phyloP scores from a whole-genome alignment of 2,113 vertebrate species.

The Vulpes ferrilata region DNA sequence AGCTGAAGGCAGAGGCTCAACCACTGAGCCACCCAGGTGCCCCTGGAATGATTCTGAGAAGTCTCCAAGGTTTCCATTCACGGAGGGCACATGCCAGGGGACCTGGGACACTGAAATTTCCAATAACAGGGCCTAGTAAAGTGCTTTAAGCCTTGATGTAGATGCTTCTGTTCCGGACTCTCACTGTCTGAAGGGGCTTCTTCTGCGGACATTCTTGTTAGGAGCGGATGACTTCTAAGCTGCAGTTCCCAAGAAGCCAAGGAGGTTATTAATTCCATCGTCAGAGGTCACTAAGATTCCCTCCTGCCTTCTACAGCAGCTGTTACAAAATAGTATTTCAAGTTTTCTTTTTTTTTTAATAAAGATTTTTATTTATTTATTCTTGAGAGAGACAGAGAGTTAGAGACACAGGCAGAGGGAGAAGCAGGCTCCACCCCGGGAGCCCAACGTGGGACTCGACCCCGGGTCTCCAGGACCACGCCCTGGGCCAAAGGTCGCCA shows the following conservation, averaged over 20 bases:
- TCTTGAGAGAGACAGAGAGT: too few relatives aligned
- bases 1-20: too few relatives aligned
- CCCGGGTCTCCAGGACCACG: too few relatives aligned
- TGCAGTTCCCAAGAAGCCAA: not conserved
- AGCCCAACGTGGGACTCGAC: too few relatives aligned
- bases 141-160: not conserved
- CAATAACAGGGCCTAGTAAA: not conserved
- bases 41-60: constrained; percentile 33
- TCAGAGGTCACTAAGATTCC: not conserved
- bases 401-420: too few relatives aligned
- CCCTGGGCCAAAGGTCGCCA: too few relatives aligned
- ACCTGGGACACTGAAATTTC: not conserved
- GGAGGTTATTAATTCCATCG: not conserved
- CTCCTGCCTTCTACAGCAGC: not conserved
- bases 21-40: too few relatives aligned
- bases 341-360: too few relatives aligned
- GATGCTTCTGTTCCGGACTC: not conserved
- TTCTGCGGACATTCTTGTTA: not conserved
- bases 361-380: too few relatives aligned
- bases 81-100: not conserved
- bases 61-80: not conserved
- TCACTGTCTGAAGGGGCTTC: not conserved
- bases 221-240: not conserved
- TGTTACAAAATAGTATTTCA: not conserved
- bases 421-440: too few relatives aligned